Evolutionary conservation across 2,797 vertebrate species (phyloP).

Genomic region (Coranthus polyacanthus): DNA sequence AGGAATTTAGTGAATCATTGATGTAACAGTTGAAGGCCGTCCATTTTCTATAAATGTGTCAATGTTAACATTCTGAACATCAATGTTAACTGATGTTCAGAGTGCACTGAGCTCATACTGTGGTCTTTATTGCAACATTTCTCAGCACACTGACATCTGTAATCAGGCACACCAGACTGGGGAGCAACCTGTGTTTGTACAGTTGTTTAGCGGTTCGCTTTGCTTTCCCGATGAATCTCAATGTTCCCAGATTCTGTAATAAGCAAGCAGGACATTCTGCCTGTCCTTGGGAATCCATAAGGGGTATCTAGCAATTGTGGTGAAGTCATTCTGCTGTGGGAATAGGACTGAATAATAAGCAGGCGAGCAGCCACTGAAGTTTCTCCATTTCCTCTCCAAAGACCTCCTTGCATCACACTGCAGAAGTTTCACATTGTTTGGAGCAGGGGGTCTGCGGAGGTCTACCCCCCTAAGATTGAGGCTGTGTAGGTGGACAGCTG

Average conservation of each 20-base stretch:
- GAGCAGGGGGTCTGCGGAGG: slow-evolving; percentile 28
- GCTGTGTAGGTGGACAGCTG: slow-evolving; percentile 74
- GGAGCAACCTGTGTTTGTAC: slow-evolving; percentile 73
- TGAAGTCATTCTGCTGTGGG: slow-evolving; percentile 51
- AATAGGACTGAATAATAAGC: slow-evolving; percentile 59
- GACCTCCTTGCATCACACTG: slow-evolving; percentile 47
- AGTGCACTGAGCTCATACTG: slow-evolving; percentile 43
- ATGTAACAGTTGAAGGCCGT: slow-evolving; percentile 8
- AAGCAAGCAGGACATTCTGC: slow-evolving; percentile 52
- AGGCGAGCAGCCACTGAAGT: slow-evolving; percentile 38
- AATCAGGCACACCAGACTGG: slow-evolving; percentile 62
- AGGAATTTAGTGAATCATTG: slow-evolving; percentile 19
- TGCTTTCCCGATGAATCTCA: slow-evolving; percentile 40
- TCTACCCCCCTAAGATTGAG: slow-evolving; percentile 45
- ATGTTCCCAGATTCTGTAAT: slow-evolving; percentile 64
- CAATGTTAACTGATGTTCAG: background rate
- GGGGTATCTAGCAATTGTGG: slow-evolving; percentile 63
- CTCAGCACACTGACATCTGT: slow-evolving; percentile 61
- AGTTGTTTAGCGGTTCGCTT: slow-evolving; percentile 71
- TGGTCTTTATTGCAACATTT: slow-evolving; percentile 45
- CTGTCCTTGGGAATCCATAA: slow-evolving; percentile 58
- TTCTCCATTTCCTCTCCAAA: slow-evolving; percentile 54
- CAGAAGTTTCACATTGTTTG: slow-evolving; percentile 33
- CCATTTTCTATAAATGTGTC: slow-evolving; percentile 7
- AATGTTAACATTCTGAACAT: slow-evolving; percentile 3